Evolutionary conservation across 1,140 invertebrate genomes (phyloP).

Genomic region (Drosophila miranda): DNA sequence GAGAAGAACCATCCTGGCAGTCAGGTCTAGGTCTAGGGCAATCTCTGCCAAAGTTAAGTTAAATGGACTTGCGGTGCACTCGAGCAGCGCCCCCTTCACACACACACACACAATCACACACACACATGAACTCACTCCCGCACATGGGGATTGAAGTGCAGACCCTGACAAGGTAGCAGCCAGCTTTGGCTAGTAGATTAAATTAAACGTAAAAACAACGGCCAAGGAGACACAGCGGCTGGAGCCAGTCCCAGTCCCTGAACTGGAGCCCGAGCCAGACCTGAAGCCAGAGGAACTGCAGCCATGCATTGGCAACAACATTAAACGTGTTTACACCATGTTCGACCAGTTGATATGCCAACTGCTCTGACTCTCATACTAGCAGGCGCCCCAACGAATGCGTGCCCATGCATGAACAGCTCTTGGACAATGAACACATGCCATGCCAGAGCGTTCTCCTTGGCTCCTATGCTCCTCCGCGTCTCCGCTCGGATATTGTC

Average conservation of each 20-base stretch:
- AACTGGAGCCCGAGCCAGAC: neutral
- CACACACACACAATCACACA: constrained; percentile 19
- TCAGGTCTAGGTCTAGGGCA: constrained; percentile 17
- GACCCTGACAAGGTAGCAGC: constrained; percentile 72
- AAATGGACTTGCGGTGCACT: constrained; percentile 78
- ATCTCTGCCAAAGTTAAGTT: constrained; percentile 70
- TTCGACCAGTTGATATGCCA: constrained; percentile 79
- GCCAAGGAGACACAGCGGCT: constrained; percentile 22
- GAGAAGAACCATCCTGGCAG: constrained; percentile 10
- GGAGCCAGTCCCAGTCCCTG: neutral
- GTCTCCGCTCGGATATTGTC: constrained; percentile 54
- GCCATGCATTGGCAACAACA: constrained; percentile 64
- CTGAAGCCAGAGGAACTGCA: constrained; percentile 60
- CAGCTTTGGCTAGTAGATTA: constrained; percentile 72
- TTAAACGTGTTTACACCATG: constrained; percentile 80
- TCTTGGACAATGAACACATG: constrained; percentile 74
- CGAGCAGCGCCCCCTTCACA: constrained; percentile 43
- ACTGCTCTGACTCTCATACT: constrained; percentile 38
- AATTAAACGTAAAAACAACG: constrained; percentile 69
- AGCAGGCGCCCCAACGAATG: constrained; percentile 19
- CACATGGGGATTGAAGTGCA: constrained; percentile 47
- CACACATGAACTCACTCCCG: neutral
- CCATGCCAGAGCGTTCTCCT: constrained; percentile 58
- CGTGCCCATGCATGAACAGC: constrained; percentile 60
- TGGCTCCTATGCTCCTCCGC: constrained; percentile 38